Evolutionary conservation across 2,797 vertebrate genomes (phyloP).

Genomic region (Mus minutoides): DNA sequence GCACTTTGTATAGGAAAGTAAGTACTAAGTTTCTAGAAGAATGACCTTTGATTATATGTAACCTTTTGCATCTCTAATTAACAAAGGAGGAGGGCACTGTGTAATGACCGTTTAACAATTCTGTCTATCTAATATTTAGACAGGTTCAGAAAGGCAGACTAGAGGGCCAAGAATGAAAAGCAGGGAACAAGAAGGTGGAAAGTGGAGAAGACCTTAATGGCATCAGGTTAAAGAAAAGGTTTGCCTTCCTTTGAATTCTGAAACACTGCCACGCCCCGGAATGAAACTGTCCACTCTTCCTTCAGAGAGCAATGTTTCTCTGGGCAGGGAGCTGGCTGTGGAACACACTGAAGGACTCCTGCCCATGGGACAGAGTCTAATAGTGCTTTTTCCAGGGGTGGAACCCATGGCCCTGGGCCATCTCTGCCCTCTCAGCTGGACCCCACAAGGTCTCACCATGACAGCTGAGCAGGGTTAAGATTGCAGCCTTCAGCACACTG

Average conservation of each 20-base stretch:
- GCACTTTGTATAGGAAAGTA: neutral
- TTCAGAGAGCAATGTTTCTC: neutral
- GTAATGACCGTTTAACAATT: neutral
- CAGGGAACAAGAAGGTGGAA: neutral
- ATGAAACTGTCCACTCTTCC: neutral
- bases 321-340: neutral
- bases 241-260: neutral
- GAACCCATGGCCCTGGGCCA: constrained; percentile 63
- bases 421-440: constrained; percentile 40
- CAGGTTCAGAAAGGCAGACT: neutral
- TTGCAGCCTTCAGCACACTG: constrained; percentile 75
- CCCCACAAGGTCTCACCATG: constrained; percentile 59
- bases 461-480: constrained; percentile 80
- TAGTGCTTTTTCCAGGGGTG: constrained; percentile 62
- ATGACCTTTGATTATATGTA: neutral
- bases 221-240: neutral
- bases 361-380: constrained; percentile 33
- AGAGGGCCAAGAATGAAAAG: neutral
- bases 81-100: neutral
- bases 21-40: neutral
- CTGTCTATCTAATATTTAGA: neutral
- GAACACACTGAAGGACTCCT: neutral
- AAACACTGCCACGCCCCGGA: neutral
- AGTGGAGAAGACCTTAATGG: neutral
- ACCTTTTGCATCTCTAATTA: neutral